A percentile compares a stretch with the other conserved stretches of the same genome.
Conservation (phyloP, 2,888 invertebrate species). For the Ganaspis brasiliensis region DNA sequence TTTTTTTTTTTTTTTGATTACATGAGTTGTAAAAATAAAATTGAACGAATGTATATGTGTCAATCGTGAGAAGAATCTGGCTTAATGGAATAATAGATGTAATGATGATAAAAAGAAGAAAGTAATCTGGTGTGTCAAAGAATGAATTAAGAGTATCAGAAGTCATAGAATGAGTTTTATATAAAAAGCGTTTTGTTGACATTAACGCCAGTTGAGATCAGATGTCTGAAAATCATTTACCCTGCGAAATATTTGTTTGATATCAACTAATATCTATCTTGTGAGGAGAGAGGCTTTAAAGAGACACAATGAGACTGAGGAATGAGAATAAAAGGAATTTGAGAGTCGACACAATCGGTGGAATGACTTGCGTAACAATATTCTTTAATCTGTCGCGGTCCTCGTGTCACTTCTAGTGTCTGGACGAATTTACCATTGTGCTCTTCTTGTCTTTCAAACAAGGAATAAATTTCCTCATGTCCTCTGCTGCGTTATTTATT, state of each 20-base stretch:
- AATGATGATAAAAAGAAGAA: neutral
- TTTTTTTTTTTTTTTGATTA: too few relatives aligned
- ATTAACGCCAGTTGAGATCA: slow-evolving; percentile 17
- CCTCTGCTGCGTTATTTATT: slow-evolving; percentile 34
- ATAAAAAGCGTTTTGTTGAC: slow-evolving; percentile 17
- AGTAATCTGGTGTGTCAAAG: slow-evolving; percentile 7
- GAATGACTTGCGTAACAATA: slow-evolving; percentile 63
- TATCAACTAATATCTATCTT: slow-evolving; percentile 59
- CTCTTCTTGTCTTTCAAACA: slow-evolving; percentile 30
- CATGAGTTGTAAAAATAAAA: neutral
- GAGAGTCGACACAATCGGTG: slow-evolving; percentile 62
- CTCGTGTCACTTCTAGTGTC: slow-evolving; percentile 67
- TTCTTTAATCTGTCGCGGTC: slow-evolving; percentile 63
- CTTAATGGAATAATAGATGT: neutral
- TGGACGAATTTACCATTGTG: slow-evolving; percentile 58
- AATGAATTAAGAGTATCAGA: slow-evolving; percentile 6
- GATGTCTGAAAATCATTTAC: slow-evolving; percentile 30
- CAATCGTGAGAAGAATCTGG: neutral
- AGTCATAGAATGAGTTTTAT: neutral
- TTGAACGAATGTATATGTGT: neutral
- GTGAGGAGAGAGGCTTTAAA: slow-evolving; percentile 57
- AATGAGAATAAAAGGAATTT: slow-evolving; percentile 58
- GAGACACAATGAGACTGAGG: slow-evolving; percentile 51
- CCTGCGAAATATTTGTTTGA: slow-evolving; percentile 48
- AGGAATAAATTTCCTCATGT: slow-evolving; percentile 14